Evolutionary conservation across 2,797 vertebrate genomes (phyloP), one percentile per base, ranked within the genome.

Genomic region (Geotrypetes seraphini): DNA sequence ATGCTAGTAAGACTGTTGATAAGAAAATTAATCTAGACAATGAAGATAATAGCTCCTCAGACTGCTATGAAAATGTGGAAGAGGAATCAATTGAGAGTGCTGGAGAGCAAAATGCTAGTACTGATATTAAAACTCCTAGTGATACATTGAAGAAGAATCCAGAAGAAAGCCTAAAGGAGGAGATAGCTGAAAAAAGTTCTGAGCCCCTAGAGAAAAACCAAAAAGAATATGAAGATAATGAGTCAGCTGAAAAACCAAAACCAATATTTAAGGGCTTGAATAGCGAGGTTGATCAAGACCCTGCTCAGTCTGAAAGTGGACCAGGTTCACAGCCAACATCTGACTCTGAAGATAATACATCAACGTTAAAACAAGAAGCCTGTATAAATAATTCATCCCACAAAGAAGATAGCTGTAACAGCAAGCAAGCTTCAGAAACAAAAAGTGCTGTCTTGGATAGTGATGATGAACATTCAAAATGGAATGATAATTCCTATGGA

Each of bases 1-100:
- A 68, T 7, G 67, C 75, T 27, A 94, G 90, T 44, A 66, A 92
- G 57, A 97, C 93, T 9, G 84, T 88, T 33, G 81, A 79, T 69
- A 79, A 76, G 83, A 81, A 79, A 71, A 75, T 74, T 57, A 76
- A 36, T 62, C 73, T 85, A 31, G 79, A 73, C 47, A 86, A 89
- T 62, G 89, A 88, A 62, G 80, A 86, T 16, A 85, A 83, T 36
- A 86, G 79, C 53, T 87, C 75, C 43, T 83, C 87, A 29, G 80
- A 83, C 47, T 77, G 73, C 50, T 81, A 69, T 18, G 77, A 69
- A 39, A 73, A 68, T 31, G 52, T 46, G 25, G 76, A 79, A 31
- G 81, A 80, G 34, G 76, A 74, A 2, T 83, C 64, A 47, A 51
- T 63, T 20, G 76, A 71, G 57, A 77, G 66, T 3, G 53, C 32